These are phyloP conservation scores for Drosophila serrata DNA, from an alignment of 1,140 invertebrate species.

Conservation along the genomic window DNA sequence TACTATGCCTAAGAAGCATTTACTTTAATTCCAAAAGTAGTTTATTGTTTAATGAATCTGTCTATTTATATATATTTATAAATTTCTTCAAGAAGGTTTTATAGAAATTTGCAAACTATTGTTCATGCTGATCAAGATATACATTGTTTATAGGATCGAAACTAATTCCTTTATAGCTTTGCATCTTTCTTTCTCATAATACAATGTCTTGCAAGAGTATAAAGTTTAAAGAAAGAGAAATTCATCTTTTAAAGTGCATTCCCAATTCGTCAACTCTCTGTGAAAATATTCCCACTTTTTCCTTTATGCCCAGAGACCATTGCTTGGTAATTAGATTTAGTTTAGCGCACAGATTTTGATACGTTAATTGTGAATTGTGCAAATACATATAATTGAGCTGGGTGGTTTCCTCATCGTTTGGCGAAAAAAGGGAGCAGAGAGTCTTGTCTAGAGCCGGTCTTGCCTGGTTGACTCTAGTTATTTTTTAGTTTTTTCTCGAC, in stretches of 20 bases:
- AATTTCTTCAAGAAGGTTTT: too few relatives aligned
- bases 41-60: background rate
- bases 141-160: too few relatives aligned
- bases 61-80: background rate
- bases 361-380: conserved; percentile 81
- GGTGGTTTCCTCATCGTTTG: conserved; percentile 15
- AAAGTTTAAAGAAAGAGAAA: too few relatives aligned
- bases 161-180: too few relatives aligned
- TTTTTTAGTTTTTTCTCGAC: conserved; percentile 4
- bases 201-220: too few relatives aligned
- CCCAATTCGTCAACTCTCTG: background rate
- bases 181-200: too few relatives aligned
- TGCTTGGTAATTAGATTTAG: conserved; percentile 75
- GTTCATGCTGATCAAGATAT: too few relatives aligned
- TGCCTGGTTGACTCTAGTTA: conserved; percentile 57
- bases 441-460: conserved; percentile 44
- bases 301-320: conserved; percentile 10
- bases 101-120: too few relatives aligned
- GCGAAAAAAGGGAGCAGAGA: conserved; percentile 21
- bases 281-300: background rate
- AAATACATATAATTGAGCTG: conserved; percentile 75
- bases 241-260: conserved; percentile 2
- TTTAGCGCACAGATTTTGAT: conserved; percentile 80
- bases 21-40: background rate
- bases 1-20: background rate